Evolutionary conservation across 2,888 invertebrate genomes (phyloP), one percentile per base, ranked within the genome.

Genomic region (Encarsia formosa): DNA sequence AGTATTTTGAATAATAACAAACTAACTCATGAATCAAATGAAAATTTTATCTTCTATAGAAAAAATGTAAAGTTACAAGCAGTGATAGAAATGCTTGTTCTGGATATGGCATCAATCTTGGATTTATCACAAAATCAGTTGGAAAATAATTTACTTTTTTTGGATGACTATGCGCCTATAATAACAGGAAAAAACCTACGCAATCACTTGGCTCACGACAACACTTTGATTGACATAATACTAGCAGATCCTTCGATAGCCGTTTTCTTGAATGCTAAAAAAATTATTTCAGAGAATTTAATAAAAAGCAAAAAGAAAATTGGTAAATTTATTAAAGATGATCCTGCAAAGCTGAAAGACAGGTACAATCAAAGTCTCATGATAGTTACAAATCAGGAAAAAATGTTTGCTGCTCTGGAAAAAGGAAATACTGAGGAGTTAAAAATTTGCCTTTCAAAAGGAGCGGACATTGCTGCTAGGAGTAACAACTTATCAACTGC

Each of bases 151-250:
- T 11, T 56, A 20, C 19, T 53, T 6, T 59, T 56, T 47, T 48
- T 63, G 6, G 58, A 61, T 54, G 57, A 55, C 13, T 13, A 31
- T 46, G 20, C 52, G 38, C 60, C 62, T 18, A 18, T 59, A 39
- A 58, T 64, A 41, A 48, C 22, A 29, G 64, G 63, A 26, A 57
- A 59, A 49, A 45, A 29, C 49, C 54, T 64, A 15, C 59, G 62
- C n/a, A 61, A 62, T 35, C 54, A 62, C 46, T 58, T 61, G 26
- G 59, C 58, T 4, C 59, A 62, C 31, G 53, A 48, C 43, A 57
- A 59, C 40, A n/a, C 49, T 8, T 20, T 63, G 35, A 20, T 37
- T 32, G 47, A 61, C 34, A 18, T 52, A 6, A 40, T 60, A n/a
- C 41, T 46, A 34, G 24, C 34, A 18, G 59, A 61, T 56, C 49